phyloP scores from a whole-genome alignment of 2,888 invertebrate species.

The Hirtodrosophila confusa region DNA sequence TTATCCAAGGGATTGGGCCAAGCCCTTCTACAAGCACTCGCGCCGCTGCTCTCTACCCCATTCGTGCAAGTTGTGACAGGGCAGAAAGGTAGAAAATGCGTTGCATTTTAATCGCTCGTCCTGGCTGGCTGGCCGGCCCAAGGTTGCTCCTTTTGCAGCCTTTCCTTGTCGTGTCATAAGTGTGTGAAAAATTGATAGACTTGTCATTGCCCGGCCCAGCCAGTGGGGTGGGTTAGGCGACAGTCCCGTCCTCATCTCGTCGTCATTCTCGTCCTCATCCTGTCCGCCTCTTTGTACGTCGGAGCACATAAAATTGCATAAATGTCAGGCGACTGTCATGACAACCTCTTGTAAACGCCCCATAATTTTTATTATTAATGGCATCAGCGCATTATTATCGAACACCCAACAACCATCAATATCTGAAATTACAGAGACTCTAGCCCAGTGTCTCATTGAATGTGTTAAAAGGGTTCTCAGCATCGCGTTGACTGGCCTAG shows the following conservation, averaged over 20 bases:
- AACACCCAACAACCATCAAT: slow-evolving; percentile 44
- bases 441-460: background rate
- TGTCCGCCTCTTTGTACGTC: slow-evolving; percentile 35
- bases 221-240: slow-evolving; percentile 58
- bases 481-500: slow-evolving; percentile 1
- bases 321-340: slow-evolving; percentile 77
- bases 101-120: slow-evolving; percentile 52
- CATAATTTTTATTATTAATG: slow-evolving; percentile 78
- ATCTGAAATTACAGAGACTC: background rate
- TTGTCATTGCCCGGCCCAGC: slow-evolving; percentile 55
- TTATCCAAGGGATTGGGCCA: slow-evolving; percentile 2
- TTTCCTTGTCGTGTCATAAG: slow-evolving; percentile 60
- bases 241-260: slow-evolving; percentile 19
- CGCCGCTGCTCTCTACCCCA: slow-evolving; percentile 21
- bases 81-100: slow-evolving; percentile 25
- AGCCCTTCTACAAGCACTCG: no score
- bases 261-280: slow-evolving; percentile 16
- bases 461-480: slow-evolving; percentile 15
- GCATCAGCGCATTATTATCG: slow-evolving; percentile 55
- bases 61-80: slow-evolving; percentile 33
- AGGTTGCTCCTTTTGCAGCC: slow-evolving; percentile 56
- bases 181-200: slow-evolving; percentile 79
- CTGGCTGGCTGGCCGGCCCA: slow-evolving; percentile 15
- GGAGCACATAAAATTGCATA: slow-evolving; percentile 73
- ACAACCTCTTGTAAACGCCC: slow-evolving; percentile 79